These are phyloP conservation scores for Morelia viridis DNA, from an alignment of 2,797 vertebrate species.

Conservation along the genomic window DNA sequence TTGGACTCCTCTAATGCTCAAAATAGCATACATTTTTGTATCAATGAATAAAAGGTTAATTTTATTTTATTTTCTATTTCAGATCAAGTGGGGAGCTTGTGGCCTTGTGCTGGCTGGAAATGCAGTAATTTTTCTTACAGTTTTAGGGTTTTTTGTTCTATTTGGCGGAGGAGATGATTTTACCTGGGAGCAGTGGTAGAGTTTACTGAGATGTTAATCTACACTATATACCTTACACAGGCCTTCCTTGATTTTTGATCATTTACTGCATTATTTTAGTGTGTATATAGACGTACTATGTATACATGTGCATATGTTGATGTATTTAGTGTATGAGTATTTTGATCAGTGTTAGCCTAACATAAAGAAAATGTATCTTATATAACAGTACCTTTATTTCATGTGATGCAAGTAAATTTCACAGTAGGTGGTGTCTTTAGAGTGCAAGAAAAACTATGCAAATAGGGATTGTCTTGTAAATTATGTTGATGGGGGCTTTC, in stretches of 20 bases:
- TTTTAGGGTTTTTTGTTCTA: constrained; percentile 91
- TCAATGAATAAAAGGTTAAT: constrained; percentile 29
- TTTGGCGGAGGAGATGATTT: constrained; percentile 95
- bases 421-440: neutral
- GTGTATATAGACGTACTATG: constrained; percentile 12
- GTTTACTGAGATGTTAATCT: neutral
- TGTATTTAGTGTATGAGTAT: neutral
- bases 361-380: constrained; percentile 17
- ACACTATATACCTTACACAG: neutral
- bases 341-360: constrained; percentile 47
- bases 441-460: neutral
- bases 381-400: neutral
- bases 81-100: constrained; percentile 96
- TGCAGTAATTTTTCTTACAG: constrained; percentile 91
- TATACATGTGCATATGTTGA: neutral
- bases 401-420: neutral
- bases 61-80: constrained; percentile 66
- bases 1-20: constrained; percentile 48
- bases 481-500: neutral
- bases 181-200: constrained; percentile 95
- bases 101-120: constrained; percentile 93
- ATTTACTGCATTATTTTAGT: neutral
- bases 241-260: neutral
- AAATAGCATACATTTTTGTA: constrained; percentile 1
- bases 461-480: neutral